A percentile compares a stretch with the other conserved stretches of the same genome.
Evolutionary conservation across 1,140 invertebrate species (phyloP).

Genomic region (Ceratina calcarata): DNA sequence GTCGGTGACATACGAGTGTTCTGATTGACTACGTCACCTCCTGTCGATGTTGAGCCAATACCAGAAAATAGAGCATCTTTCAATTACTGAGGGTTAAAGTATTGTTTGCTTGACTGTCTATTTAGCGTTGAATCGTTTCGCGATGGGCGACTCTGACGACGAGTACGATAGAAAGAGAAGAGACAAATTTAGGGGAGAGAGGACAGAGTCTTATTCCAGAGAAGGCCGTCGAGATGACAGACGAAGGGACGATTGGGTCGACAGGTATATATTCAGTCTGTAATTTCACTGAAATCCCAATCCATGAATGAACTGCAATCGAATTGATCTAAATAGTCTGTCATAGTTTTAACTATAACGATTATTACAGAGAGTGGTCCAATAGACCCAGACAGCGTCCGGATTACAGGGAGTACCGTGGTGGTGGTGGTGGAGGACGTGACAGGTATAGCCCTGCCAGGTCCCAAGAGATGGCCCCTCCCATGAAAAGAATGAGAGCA

Average conservation of each 20-base stretch:
- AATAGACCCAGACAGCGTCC: constrained; percentile 81
- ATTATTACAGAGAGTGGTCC: constrained; percentile 82
- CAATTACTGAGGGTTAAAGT: background rate
- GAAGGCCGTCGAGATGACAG: constrained; percentile 87
- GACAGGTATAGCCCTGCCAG: constrained; percentile 88
- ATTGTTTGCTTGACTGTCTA: background rate
- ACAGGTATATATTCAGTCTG: constrained; percentile 78
- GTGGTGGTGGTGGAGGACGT: constrained; percentile 80
- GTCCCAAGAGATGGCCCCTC: constrained; percentile 87
- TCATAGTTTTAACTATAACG: constrained; percentile 50
- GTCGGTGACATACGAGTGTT: background rate
- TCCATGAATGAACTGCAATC: background rate
- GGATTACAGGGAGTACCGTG: constrained; percentile 88
- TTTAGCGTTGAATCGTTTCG: constrained; percentile 1
- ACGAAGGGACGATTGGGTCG: constrained; percentile 88
- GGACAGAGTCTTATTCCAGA: constrained; percentile 88
- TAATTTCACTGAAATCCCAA: background rate
- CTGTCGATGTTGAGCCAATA: no score
- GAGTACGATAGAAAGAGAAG: constrained; percentile 93
- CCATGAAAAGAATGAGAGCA: constrained; percentile 88
- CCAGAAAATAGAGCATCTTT: no score
- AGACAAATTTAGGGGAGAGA: constrained; percentile 94
- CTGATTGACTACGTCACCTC: constrained; percentile 18
- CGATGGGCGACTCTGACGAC: constrained; percentile 94
- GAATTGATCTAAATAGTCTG: background rate